Evolutionary conservation across 1,140 invertebrate genomes (phyloP), one percentile per base, ranked within the genome.

Genomic region (Littorina saxatilis): DNA sequence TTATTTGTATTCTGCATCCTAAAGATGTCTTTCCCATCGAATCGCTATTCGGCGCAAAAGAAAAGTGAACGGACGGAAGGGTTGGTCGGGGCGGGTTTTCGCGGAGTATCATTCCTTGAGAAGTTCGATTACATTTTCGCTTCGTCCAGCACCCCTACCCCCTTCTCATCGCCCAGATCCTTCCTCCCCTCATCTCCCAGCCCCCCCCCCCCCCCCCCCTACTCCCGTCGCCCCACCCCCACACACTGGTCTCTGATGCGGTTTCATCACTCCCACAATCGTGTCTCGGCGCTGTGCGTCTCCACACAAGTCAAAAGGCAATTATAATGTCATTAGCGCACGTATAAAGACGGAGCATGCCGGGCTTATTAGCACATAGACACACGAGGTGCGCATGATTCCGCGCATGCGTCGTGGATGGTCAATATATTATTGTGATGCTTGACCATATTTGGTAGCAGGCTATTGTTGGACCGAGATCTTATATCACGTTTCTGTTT

Each of bases 321-420:
- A 68, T 68, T 68, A 68, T 35, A 29, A 68, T 68, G 66, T 35
- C 66, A 68, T 68, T 68, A 68, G 29, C 29, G n/a, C 20, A n/a
- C 20, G 66, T 68, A 68, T 68, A 68, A 68, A 32, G 37, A 29
- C 32, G 1, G 35, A 17, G 27, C n/a, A 35, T 9, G 29, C 29
- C n/a, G 58, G 43, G 43, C 43, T 47, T 47, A 47, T 47, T 47
- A 47, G 43, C 43, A 47, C 5, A 17, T 47, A 47, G 43, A 47
- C 43, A 0, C 15, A 68, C 4, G 29, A 9, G 0, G 32, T 20
- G 32, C 4, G 29, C 2, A 68, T 68, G 37, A 7, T 20, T 20
- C 27, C 17, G 7, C 27, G 29, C 15, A 17, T 35, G 66, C 17
- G 66, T 37, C 29, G 0, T 32, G 32, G 32, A 17, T 35, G 29